These are phyloP conservation scores for Acanthurus leucopareius DNA, from an alignment of 2,797 vertebrate species.

Conservation along the genomic window DNA sequence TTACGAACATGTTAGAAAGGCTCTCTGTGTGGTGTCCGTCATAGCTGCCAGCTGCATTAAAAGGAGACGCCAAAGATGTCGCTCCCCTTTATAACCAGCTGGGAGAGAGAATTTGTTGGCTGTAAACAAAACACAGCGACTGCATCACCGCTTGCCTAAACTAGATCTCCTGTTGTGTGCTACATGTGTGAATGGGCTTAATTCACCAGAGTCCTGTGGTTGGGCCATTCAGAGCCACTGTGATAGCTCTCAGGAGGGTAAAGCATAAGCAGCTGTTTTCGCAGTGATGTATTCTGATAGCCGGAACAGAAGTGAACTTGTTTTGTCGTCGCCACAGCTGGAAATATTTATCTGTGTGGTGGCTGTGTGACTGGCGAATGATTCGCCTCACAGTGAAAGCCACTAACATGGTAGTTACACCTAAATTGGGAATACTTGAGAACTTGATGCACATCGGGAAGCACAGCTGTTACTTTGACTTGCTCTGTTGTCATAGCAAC, in stretches of 20 bases:
- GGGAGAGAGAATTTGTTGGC: no score
- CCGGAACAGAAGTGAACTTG: conserved; percentile 42
- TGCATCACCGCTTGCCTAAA: no score
- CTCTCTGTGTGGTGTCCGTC: no score
- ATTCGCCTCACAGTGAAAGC: conserved; percentile 47
- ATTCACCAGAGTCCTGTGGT: conserved; percentile 19
- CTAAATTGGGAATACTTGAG: conserved; percentile 45
- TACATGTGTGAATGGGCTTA: conserved; percentile 1
- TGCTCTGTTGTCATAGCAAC: conserved; percentile 52
- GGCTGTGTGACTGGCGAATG: conserved; percentile 19
- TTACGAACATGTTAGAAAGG: no score
- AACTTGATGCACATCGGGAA: conserved; percentile 42
- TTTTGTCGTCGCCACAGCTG: conserved; percentile 57
- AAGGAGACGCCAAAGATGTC: no score
- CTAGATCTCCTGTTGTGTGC: no score
- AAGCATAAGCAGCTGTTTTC: conserved; percentile 19
- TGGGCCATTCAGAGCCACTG: conserved; percentile 34
- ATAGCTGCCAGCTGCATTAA: no score
- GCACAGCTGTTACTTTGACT: conserved; percentile 35
- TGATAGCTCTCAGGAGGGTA: conserved; percentile 35
- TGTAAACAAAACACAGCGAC: no score
- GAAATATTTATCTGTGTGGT: conserved; percentile 40
- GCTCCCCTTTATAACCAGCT: no score
- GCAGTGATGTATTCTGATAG: conserved; percentile 33
- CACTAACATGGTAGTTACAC: conserved; percentile 33